Evolutionary conservation across 2,113 vertebrate genomes (phyloP).

Genomic region (Vimba vimba): DNA sequence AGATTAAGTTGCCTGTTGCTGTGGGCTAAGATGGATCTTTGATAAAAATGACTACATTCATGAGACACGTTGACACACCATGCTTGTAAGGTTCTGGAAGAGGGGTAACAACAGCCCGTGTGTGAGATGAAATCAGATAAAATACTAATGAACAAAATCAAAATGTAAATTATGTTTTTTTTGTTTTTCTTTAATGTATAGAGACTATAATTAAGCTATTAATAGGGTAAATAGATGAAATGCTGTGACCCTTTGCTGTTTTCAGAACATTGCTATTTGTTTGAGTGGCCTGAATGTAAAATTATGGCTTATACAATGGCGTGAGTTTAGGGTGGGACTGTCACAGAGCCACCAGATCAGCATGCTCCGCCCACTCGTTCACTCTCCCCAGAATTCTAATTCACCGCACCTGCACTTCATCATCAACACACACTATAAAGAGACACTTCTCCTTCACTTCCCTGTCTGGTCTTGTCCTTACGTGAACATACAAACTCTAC

Average conservation of each 20-base stretch:
- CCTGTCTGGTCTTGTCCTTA: no score
- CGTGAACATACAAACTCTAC: no score
- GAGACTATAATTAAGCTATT: not conserved
- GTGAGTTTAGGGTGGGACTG: not conserved
- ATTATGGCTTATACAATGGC: not conserved
- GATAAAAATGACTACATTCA: conserved; percentile 30
- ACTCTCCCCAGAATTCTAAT: no score
- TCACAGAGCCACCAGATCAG: no score
- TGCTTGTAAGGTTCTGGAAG: not conserved
- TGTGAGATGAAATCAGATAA: not conserved
- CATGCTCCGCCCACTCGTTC: no score
- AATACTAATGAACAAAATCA: not conserved
- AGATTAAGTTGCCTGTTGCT: conserved; percentile 22
- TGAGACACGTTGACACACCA: not conserved
- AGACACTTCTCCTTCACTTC: no score
- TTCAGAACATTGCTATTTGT: not conserved
- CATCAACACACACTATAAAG: no score
- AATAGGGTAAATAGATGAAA: not conserved
- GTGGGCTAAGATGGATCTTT: conserved; percentile 30
- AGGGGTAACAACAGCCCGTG: not conserved
- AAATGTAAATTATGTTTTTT: not conserved
- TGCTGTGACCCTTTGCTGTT: not conserved
- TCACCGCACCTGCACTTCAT: no score
- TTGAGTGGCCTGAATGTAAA: not conserved
- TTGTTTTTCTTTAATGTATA: not conserved